Evolutionary conservation across 2,797 vertebrate genomes (phyloP), one percentile per base, ranked within the genome.

Genomic region (Meriones psammophilus): DNA sequence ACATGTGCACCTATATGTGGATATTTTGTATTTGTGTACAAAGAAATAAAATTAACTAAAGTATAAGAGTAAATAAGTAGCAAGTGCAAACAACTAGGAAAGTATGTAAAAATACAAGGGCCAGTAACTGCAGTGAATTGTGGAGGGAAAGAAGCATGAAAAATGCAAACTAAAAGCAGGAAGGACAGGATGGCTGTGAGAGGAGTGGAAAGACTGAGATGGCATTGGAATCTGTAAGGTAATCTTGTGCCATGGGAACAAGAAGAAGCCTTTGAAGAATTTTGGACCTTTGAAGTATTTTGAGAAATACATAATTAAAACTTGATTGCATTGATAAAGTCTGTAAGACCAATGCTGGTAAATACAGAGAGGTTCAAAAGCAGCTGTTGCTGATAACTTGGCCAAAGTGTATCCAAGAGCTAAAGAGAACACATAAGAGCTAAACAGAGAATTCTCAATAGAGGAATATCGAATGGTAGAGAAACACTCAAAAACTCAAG

Each of bases 1-100:
- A 42, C 39, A 39, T 17, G 22, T 8, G 39, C 46, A 12, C 0
- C 8, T 28, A 60, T 30, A 92, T 39, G 7, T 73, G 54, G 1
- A 54, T 46, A 46, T 20, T 69, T 62, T 91, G 54, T 56, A 5
- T 50, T 24, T 73, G 0, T 58, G 3, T 77, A 50, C 83, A 68
- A 4, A 50, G 36, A 1, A 62, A 24, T 8, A 30, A 79, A 64
- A 89, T 80, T 46, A 68, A 54, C 7, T 66, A 39, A 66, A 39
- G 14, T 64, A 18, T 85, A 80, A 92, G 88, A 92, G 62, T 88
- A n/a, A 79, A 18, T 62, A 66, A 15, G 3, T 33, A 84, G 89
- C 80, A 66, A 50, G 60, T 36, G 15, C 22, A 84, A 93, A 90
- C 4, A 42, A 54, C 81, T 92, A 76, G 15, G 30, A 66, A 96